Base-by-base conservation (phyloP, 2,797 vertebrate genomes). In the Tiaroga cobitis region DNA sequence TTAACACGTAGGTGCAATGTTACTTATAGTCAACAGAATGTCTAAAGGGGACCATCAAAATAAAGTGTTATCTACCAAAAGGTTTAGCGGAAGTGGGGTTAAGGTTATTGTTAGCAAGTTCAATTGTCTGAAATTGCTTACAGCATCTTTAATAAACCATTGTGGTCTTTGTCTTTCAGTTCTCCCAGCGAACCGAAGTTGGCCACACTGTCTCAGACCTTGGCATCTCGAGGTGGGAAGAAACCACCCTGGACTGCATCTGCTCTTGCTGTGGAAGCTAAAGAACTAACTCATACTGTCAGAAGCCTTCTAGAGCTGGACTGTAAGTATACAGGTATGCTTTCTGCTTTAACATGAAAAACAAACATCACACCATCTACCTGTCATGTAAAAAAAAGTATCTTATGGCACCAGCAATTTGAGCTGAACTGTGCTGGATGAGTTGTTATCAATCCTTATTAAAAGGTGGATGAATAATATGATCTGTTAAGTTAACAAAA, bases 291-390 rank as follows among this genome's bases (percentile, higher is more conserved):
- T 8, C 92, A 94, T 88, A 96, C 96, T 10, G 92, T 99, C 79
- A 94, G 95, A 84, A 94, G 96, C 90, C 81, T 97, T 85, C 90
- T 97, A 87, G 96, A 98, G 91, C 92, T 93, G 19, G 96, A 98
- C 80, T 96, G 97, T 98, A 92, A 98, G 97, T 99, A 90, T 34
- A 39, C 63, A 32, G 5, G 63, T 32, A 18, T 19, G 13, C 10
- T 68, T 63, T 81, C 54, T 37, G 49, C 61, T 37, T 76, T 49
- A 49, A 49, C 46, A 49, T 49, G 46, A 18, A 49, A 49, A 49
- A 16, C 46, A 46, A 15, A 15, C 46, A 49, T 6, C 46, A 49
- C 46, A 49, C 46, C 15, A 51, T 51, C 49, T 18, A 46, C 11
- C 43, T 13, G 43, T 46, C 41, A 49, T 32, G 29, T 19, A 32